Evolutionary conservation across 1,140 invertebrate species (phyloP).

Genomic region (Drosophila melanogaster): Release_6_plus_ISO1_MT NT_037436.4:16705001-16705500

Average conservation of each 20-base stretch:
- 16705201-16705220: constrained; percentile 30
- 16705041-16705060: constrained; percentile 9
- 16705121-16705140: not conserved
- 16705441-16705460: constrained; percentile 56
- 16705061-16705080: constrained; percentile 1
- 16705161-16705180: constrained; percentile 9
- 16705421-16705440: constrained; percentile 19
- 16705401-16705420: not conserved
- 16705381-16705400: not conserved
- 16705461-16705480: constrained; percentile 56
- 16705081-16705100: constrained; percentile 4
- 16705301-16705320: not conserved
- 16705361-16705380: not conserved
- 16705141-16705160: not conserved
- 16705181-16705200: constrained; percentile 7
- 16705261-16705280: not conserved
- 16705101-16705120: constrained; percentile 18
- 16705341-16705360: not conserved
- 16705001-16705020: constrained; percentile 2
- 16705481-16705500: constrained; percentile 1
- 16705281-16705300: not conserved
- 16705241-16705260: not conserved
- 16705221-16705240: constrained; percentile 9
- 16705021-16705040: constrained; percentile 13
- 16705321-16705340: not conserved